These are phyloP conservation scores for Cantharis rufa DNA, from an alignment of 2,888 invertebrate genomes.

Conservation along the genomic window DNA sequence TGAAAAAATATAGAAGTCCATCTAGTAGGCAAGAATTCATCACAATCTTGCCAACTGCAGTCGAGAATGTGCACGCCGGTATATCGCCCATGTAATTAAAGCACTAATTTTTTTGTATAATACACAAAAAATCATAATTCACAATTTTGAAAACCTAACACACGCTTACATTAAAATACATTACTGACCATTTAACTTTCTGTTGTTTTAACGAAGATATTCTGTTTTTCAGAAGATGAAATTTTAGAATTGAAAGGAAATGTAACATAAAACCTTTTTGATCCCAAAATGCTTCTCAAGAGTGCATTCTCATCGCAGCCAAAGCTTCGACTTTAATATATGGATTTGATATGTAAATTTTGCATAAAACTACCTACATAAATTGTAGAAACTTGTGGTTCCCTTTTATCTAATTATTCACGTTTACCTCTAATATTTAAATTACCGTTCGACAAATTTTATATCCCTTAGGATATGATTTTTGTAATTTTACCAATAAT, in stretches of 20 bases:
- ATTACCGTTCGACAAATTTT: background rate
- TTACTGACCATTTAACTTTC: background rate
- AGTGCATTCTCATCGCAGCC: constrained; percentile 3
- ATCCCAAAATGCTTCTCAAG: constrained; percentile 5
- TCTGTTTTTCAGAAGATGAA: background rate
- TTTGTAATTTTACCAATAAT: no score
- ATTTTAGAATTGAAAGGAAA: background rate
- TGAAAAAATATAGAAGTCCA: constrained; percentile 14
- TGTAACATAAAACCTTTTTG: constrained; percentile 1
- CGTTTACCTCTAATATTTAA: background rate
- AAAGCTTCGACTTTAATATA: constrained; percentile 4
- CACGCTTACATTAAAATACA: background rate
- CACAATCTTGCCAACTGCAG: constrained; percentile 33
- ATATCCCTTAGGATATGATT: no score
- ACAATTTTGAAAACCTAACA: background rate
- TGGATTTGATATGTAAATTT: constrained; percentile 11
- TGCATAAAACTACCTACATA: constrained; percentile 7
- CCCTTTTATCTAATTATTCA: background rate
- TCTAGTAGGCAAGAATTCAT: constrained; percentile 18
- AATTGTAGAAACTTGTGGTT: background rate
- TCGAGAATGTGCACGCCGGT: constrained; percentile 55
- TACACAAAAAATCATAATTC: constrained; percentile 16
- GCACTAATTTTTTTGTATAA: constrained; percentile 39
- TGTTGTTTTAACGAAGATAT: background rate
- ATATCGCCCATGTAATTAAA: constrained; percentile 55